Percentiles rank a stretch among this genome's conserved stretches.
Conservation (phyloP, 2,113 vertebrate genomes). For the Periophthalmodon schlosseri region DNA sequence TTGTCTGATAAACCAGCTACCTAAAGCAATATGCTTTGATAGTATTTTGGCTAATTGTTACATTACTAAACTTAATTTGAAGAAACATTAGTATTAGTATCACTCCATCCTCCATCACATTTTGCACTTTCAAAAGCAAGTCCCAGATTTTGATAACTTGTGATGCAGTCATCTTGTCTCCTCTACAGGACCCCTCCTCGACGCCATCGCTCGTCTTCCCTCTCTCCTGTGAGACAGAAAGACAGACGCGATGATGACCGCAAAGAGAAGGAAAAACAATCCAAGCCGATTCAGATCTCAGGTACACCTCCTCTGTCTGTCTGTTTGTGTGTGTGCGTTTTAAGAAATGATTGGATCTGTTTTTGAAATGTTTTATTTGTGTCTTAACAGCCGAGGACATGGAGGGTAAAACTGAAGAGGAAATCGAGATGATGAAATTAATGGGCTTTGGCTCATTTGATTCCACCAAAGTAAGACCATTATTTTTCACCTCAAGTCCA, state of each 20-base stretch:
- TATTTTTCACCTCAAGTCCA: constrained; percentile 39
- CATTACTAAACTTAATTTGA: no score
- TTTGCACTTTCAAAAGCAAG: not conserved
- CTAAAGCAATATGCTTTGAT: no score
- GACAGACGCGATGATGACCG: constrained; percentile 89
- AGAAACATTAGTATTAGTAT: no score
- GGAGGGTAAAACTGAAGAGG: constrained; percentile 94
- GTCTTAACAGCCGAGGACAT: constrained; percentile 87
- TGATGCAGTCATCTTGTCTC: constrained; percentile 38
- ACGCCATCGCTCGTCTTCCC: constrained; percentile 86
- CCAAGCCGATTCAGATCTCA: constrained; percentile 89
- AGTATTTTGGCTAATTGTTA: no score
- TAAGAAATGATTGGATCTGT: not conserved
- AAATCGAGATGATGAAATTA: constrained; percentile 98
- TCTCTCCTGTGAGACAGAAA: constrained; percentile 84
- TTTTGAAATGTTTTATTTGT: not conserved
- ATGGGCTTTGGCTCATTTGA: constrained; percentile 93
- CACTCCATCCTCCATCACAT: no score
- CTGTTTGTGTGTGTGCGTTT: not conserved
- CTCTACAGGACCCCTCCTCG: constrained; percentile 84
- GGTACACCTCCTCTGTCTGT: constrained; percentile 67
- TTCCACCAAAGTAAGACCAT: constrained; percentile 84
- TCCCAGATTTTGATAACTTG: constrained; percentile 24
- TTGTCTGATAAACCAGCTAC: no score
- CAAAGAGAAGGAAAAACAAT: constrained; percentile 75